phyloP scores from a whole-genome alignment of 2,797 vertebrate genomes.

The Pristis pectinata region DNA sequence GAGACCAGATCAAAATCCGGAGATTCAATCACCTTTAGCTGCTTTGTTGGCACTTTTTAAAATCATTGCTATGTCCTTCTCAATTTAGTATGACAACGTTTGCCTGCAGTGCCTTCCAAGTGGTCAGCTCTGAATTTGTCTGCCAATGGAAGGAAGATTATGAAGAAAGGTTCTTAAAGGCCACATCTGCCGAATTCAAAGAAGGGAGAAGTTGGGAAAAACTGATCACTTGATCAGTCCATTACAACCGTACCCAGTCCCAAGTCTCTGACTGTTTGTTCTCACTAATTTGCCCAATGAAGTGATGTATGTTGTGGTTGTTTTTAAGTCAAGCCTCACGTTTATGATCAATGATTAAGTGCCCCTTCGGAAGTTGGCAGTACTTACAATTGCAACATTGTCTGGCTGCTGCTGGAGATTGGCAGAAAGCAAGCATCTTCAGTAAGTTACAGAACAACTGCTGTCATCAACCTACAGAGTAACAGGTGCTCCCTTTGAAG shows the following conservation, averaged over 20 bases:
- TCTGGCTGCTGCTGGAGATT: background rate
- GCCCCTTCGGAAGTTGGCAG: background rate
- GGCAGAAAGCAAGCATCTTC: no score
- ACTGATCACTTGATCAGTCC: background rate
- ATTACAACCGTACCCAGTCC: background rate
- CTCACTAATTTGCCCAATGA: background rate
- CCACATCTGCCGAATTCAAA: background rate
- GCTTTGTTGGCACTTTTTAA: background rate
- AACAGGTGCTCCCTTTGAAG: no score
- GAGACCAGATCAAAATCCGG: background rate
- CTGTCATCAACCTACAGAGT: no score
- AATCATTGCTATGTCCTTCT: background rate
- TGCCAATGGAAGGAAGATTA: background rate
- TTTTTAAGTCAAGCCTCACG: background rate
- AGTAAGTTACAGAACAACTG: no score
- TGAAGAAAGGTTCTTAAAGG: background rate
- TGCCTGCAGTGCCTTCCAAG: background rate
- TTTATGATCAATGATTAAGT: background rate
- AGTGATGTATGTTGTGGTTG: background rate
- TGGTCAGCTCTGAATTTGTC: background rate
- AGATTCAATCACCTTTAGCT: background rate
- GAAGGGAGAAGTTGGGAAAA: background rate
- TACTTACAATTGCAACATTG: background rate
- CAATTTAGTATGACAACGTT: background rate
- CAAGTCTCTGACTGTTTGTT: background rate